Conservation (phyloP, 2,888 invertebrate species). For the Folsomia manolachei region DNA sequence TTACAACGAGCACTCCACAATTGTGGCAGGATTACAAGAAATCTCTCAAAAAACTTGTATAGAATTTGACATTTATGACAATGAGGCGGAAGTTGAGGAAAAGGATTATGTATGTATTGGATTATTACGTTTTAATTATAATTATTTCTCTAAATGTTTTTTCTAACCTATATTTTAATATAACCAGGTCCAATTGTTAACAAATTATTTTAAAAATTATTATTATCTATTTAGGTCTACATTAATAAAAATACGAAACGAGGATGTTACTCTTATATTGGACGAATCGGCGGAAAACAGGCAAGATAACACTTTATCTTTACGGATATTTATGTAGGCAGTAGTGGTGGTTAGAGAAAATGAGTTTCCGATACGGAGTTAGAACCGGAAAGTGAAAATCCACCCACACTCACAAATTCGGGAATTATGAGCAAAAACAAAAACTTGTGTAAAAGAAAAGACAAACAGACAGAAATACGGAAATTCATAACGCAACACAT, state of each 20-base stretch:
- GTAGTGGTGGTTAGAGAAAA: neutral
- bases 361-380: neutral
- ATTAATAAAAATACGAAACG: constrained; percentile 38
- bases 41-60: constrained; percentile 43
- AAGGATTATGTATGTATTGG: constrained; percentile 14
- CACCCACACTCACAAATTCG: neutral
- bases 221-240: too few relatives aligned
- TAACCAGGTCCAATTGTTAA: too few relatives aligned
- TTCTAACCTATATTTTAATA: too few relatives aligned
- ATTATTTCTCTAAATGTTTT: too few relatives aligned
- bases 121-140: too few relatives aligned
- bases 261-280: constrained; percentile 47
- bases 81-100: constrained; percentile 20
- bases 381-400: neutral
- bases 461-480: neutral
- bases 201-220: too few relatives aligned
- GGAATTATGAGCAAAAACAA: too few relatives aligned
- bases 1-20: constrained; percentile 34
- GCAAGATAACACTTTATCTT: too few relatives aligned
- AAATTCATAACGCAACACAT: too few relatives aligned
- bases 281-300: constrained; percentile 45
- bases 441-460: too few relatives aligned
- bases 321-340: neutral
- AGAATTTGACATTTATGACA: constrained; percentile 42
- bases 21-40: constrained; percentile 41